A percentile compares a stretch with the other conserved stretches of the same genome.
Evolutionary conservation across 2,888 invertebrate genomes (phyloP).

Genomic region (Heliconius ethilla): DNA sequence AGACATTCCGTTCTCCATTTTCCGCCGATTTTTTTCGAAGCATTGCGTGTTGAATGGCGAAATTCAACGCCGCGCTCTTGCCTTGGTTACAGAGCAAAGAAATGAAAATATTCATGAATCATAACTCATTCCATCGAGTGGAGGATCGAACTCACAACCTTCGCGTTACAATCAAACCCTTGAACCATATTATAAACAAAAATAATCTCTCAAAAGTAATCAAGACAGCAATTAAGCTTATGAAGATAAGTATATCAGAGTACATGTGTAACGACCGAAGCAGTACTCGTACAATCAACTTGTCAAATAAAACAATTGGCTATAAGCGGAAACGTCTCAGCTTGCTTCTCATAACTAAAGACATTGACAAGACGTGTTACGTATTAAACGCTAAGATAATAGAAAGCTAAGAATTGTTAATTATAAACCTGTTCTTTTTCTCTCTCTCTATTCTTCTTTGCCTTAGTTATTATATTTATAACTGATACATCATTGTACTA

Average conservation of each 20-base stretch:
- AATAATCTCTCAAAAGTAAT: background rate
- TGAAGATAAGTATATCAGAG: background rate
- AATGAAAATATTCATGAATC: too few relatives aligned
- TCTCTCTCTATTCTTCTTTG: conserved; percentile 26
- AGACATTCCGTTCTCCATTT: too few relatives aligned
- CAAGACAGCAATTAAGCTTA: background rate
- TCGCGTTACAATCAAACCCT: too few relatives aligned
- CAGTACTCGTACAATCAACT: conserved; percentile 23
- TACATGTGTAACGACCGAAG: background rate
- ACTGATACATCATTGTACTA: background rate
- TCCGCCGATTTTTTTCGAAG: too few relatives aligned
- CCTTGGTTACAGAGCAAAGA: too few relatives aligned
- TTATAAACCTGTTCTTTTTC: conserved; percentile 35
- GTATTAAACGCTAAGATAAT: conserved; percentile 36
- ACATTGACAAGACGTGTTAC: conserved; percentile 42
- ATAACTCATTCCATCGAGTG: too few relatives aligned
- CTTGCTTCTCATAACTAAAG: conserved; percentile 42
- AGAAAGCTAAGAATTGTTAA: conserved; percentile 41
- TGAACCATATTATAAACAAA: background rate
- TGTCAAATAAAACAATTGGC: conserved; percentile 41
- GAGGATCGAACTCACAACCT: too few relatives aligned
- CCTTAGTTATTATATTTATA: background rate
- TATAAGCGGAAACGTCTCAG: conserved; percentile 41
- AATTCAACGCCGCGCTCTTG: too few relatives aligned
- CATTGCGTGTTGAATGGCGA: too few relatives aligned